These are phyloP conservation scores for Gallinago media DNA, from an alignment of 2,113 vertebrate genomes.

Conservation along the genomic window DNA sequence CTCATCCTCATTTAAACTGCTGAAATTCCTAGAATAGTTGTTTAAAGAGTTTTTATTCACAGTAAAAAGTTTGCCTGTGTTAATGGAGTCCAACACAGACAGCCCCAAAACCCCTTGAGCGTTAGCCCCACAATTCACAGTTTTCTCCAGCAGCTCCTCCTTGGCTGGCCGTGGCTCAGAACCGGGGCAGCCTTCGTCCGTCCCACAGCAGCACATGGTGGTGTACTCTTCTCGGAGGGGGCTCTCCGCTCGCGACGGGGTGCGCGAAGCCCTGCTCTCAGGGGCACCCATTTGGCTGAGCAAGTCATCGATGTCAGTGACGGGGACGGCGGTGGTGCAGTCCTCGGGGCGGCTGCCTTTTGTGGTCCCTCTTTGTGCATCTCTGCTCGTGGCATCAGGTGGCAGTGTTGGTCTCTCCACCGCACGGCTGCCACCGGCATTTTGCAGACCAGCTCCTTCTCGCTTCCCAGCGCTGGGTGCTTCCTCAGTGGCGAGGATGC, in stretches of 20 bases:
- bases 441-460: background rate
- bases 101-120: slow-evolving; percentile 65
- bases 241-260: background rate
- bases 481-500: background rate
- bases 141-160: background rate
- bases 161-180: background rate
- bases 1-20: slow-evolving; percentile 74
- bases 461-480: background rate
- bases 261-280: background rate
- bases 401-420: background rate
- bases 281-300: slow-evolving; percentile 65
- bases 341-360: background rate
- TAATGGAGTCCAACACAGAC: slow-evolving; percentile 76
- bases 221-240: slow-evolving; percentile 6
- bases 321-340: background rate
- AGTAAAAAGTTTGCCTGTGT: slow-evolving; percentile 76
- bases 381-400: background rate
- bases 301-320: slow-evolving; percentile 77
- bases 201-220: slow-evolving; percentile 18
- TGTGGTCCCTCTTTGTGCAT: background rate
- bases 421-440: background rate
- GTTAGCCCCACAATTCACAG: background rate
- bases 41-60: slow-evolving; percentile 83
- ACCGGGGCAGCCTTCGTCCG: background rate
- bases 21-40: slow-evolving; percentile 87